Percentiles rank a stretch among this genome's conserved stretches.
These are phyloP conservation scores for Eilema griseolum DNA, from an alignment of 2,888 invertebrate species.

Conservation along the genomic window DNA sequence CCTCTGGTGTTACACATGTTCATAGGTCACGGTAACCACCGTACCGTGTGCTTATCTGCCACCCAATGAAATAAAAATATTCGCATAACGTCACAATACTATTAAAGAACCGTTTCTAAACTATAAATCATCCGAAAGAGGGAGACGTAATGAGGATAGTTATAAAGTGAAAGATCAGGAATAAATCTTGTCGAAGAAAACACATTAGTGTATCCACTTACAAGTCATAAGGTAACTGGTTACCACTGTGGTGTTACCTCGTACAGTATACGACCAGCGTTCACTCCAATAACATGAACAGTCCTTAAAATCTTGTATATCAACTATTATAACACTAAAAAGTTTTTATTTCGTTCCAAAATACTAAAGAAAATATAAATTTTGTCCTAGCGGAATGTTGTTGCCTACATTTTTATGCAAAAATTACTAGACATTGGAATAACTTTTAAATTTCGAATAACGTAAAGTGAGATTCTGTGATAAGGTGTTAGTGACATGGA, in stretches of 20 bases:
- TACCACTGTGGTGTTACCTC: background rate
- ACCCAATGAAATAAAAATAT: too few species aligned
- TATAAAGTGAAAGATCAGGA: background rate
- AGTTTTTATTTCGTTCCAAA: too few species aligned
- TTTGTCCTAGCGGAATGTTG: background rate
- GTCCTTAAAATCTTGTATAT: background rate
- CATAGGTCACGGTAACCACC: too few species aligned
- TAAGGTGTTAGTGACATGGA: background rate
- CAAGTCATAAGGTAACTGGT: background rate
- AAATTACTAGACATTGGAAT: background rate
- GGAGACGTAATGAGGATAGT: background rate
- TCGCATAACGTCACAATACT: too few species aligned
- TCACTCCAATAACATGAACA: background rate
- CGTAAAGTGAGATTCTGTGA: background rate
- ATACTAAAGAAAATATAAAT: background rate
- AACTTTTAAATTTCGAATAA: background rate
- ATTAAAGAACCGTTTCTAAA: too few species aligned
- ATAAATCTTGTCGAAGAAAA: background rate
- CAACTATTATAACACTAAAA: background rate
- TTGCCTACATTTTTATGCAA: background rate
- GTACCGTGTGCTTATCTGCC: too few species aligned
- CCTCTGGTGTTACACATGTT: too few species aligned
- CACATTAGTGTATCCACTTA: background rate
- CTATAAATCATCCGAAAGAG: background rate
- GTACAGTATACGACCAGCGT: background rate